Evolutionary conservation across 2,797 vertebrate genomes (phyloP).

Genomic region (Ciconia nigra): DNA sequence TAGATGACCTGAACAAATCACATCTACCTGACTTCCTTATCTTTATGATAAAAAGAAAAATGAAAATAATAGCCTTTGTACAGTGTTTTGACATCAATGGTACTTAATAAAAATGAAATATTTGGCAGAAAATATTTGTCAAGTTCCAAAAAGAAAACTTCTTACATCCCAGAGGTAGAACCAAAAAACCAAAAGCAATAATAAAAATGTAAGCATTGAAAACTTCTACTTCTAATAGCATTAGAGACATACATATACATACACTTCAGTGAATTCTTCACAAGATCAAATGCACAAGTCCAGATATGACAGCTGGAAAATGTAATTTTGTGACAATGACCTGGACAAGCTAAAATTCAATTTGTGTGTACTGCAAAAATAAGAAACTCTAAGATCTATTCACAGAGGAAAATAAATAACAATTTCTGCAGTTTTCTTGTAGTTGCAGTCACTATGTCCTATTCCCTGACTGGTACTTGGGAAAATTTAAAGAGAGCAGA

Average conservation of each 20-base stretch:
- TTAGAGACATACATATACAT: neutral
- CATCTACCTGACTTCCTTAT: neutral
- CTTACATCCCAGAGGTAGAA: neutral
- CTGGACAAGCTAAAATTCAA: neutral
- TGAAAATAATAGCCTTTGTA: neutral
- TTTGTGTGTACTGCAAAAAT: neutral
- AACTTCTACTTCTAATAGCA: neutral
- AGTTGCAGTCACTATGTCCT: neutral
- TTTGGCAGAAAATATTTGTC: neutral
- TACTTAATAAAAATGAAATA: neutral
- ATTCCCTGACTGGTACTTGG: neutral
- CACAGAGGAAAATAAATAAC: neutral
- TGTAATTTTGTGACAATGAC: neutral
- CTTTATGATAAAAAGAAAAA: neutral
- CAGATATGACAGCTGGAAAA: neutral
- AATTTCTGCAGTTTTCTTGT: neutral
- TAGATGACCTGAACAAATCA: neutral
- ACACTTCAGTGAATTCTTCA: neutral
- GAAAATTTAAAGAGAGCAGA: neutral
- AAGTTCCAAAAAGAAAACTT: neutral
- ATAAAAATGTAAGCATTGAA: neutral
- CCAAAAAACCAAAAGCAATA: accelerated
- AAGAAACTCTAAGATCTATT: neutral
- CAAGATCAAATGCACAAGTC: neutral
- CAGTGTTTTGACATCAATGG: neutral